phyloP scores from a whole-genome alignment of 2,113 vertebrate species.

The Forbesichthys papilliferus region DNA sequence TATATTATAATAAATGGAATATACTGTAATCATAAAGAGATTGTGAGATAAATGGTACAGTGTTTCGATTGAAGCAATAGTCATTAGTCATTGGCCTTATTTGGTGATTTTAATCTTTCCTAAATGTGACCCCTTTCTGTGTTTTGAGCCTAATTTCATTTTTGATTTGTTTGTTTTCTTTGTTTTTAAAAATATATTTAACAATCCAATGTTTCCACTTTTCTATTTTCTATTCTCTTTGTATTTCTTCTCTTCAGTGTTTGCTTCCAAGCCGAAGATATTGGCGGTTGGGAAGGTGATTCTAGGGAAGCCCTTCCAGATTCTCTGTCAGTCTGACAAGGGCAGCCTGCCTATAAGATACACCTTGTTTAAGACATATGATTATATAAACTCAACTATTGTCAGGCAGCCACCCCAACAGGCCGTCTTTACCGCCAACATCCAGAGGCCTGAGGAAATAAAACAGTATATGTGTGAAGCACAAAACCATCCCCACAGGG shows the following conservation, averaged over 20 bases:
- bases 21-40: too few relatives aligned
- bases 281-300: conserved; percentile 34
- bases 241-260: conserved; percentile 47
- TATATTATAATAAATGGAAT: too few relatives aligned
- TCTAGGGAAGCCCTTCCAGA: conserved; percentile 41
- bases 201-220: not conserved
- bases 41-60: too few relatives aligned
- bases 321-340: conserved; percentile 57
- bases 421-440: conserved; percentile 51
- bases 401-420: not conserved
- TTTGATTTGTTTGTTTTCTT: too few relatives aligned
- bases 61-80: too few relatives aligned
- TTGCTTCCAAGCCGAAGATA: conserved; percentile 64
- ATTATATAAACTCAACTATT: accelerated
- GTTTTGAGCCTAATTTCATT: too few relatives aligned
- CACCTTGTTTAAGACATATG: conserved; percentile 37
- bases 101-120: too few relatives aligned
- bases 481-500: conserved; percentile 32
- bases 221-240: not conserved
- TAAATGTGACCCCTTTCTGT: too few relatives aligned
- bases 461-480: conserved; percentile 58
- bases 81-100: too few relatives aligned
- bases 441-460: conserved; percentile 32
- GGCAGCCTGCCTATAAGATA: conserved; percentile 76
- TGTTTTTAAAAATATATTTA: too few relatives aligned